Evolutionary conservation across 2,888 invertebrate genomes (phyloP), one percentile per base, ranked within the genome.

Genomic region (Mantis religiosa): DNA sequence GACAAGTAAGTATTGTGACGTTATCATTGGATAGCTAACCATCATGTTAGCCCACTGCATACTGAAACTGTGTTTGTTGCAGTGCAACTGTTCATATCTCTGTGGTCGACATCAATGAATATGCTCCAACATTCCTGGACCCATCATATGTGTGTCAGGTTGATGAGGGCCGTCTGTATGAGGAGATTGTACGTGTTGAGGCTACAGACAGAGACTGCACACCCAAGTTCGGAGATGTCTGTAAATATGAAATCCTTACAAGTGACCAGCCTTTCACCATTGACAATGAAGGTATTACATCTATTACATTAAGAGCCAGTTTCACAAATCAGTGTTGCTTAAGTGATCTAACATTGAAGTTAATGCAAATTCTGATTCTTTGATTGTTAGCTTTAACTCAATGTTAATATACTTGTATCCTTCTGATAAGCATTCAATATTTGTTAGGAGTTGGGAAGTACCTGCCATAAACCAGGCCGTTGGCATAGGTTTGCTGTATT

Each of bases 51-150:
- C 89, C 84, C 27, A 89, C 91, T 30, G 4, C 90, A 89, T 90
- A 89, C 41, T 41, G 41, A 12, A 41, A 12, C 41, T 41, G 41
- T 41, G 84, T 90, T 88, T 90, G 90, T 93, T 93, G 1, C 95
- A 98, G 98, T 92, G 98, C 98, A 4, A 97, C 98, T 82, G 98
- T 98, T 88, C 97, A 98, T 94, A 98, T 99, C 92, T 97, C 97
- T 28, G 98, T 99, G 90, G 97, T 97, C 89, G 99, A 99, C 94
- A 98, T 98, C 91, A 99, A 99, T 94, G 98, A 99, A 93, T 98
- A 97, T 94, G 97, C 98, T 41, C 99, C 99, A 2, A 96, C 96
- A 90, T 99, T 99, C 94, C 95, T 97, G 88, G 97, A 98, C 92
- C 96, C 98, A 82, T 97, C 98, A 87, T 99, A 99, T 94, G 97